Percentiles rank a stretch among this genome's conserved stretches.
Conservation (phyloP, 2,888 invertebrate species). For the Leptopilina myrica region DNA sequence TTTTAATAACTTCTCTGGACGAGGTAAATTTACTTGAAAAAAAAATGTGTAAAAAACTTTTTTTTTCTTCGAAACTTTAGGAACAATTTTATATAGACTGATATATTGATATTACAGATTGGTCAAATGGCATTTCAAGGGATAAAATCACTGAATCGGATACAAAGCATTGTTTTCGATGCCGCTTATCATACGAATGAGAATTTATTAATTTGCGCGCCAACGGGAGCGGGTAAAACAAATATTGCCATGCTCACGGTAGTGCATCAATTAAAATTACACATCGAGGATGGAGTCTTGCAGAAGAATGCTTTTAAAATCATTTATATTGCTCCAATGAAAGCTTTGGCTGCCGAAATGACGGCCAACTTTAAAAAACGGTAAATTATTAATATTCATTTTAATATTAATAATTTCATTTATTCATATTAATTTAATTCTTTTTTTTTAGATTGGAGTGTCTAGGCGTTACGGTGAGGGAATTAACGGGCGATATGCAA, state of each 20-base stretch:
- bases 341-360: constrained; percentile 99
- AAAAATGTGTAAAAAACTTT: neutral
- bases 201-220: constrained; percentile 98
- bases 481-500: constrained; percentile 99
- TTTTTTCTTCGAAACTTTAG: too few species aligned
- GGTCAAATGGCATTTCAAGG: constrained; percentile 94
- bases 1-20: constrained; percentile 82
- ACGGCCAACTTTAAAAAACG: constrained; percentile 91
- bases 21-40: constrained; percentile 76
- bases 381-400: constrained; percentile 25
- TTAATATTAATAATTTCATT: too few species aligned
- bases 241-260: constrained; percentile 97
- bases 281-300: constrained; percentile 88
- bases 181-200: constrained; percentile 97
- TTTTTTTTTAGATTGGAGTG: constrained; percentile 81
- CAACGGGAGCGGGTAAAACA: constrained; percentile 99
- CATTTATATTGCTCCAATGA: constrained; percentile 99
- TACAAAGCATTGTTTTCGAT: constrained; percentile 97
- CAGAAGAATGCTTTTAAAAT: constrained; percentile 97
- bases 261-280: constrained; percentile 91
- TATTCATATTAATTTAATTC: too few species aligned
- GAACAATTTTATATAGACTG: too few species aligned
- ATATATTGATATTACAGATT: constrained; percentile 78
- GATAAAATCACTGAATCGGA: constrained; percentile 91
- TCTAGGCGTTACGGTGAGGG: constrained; percentile 89